A percentile compares a stretch with the other conserved stretches of the same genome.
These are phyloP conservation scores for Otus sunia DNA, from an alignment of 2,113 vertebrate genomes.

Conservation along the genomic window DNA sequence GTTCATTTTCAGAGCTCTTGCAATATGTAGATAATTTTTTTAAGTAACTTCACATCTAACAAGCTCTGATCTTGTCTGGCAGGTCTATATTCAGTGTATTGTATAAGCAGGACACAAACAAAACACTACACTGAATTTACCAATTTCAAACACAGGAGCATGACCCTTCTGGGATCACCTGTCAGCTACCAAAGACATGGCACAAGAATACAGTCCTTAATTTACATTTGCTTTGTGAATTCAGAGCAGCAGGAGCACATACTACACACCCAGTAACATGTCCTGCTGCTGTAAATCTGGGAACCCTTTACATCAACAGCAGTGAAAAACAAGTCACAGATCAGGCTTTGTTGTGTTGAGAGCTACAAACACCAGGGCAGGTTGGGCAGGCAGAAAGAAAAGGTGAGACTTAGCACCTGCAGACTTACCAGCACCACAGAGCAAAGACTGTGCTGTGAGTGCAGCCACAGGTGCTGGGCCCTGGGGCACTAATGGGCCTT, in stretches of 20 bases:
- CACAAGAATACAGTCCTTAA: background rate
- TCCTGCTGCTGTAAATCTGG: background rate
- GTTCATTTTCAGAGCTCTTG: background rate
- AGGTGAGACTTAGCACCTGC: accelerated
- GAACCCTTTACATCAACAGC: background rate
- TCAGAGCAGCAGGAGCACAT: background rate
- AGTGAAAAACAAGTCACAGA: background rate
- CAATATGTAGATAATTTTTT: background rate
- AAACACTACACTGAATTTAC: background rate
- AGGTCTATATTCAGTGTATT: background rate
- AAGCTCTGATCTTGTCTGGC: background rate
- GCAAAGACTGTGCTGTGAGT: background rate
- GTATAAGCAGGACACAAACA: background rate
- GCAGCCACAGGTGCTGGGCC: background rate
- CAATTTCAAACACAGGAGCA: background rate
- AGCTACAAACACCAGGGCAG: background rate
- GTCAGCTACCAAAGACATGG: background rate
- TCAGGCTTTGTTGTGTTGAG: background rate
- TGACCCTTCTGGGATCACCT: background rate
- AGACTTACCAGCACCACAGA: background rate
- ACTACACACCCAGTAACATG: accelerated
- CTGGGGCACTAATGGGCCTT: background rate
- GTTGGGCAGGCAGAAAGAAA: background rate
- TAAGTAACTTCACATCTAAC: background rate
- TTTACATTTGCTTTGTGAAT: background rate